Percentiles rank a stretch among this genome's conserved stretches.
phyloP scores from a whole-genome alignment of 2,113 vertebrate species.

The Neodon shergylaensis region DNA sequence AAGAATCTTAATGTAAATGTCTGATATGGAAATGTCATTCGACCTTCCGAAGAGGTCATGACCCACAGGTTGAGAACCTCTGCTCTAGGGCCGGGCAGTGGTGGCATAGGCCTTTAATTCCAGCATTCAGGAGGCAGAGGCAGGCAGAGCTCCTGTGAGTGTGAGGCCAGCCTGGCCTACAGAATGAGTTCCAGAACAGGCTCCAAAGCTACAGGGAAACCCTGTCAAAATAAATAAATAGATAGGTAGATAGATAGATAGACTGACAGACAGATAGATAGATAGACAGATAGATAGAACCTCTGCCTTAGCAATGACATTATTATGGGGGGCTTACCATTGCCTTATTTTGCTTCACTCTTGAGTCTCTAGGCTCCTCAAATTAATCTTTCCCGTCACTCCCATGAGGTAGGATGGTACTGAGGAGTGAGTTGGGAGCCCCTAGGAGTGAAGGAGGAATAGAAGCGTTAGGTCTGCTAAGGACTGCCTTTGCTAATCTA shows the following conservation, averaged over 20 bases:
- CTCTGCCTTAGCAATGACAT: neutral
- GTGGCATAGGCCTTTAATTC: no score
- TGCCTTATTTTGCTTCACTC: neutral
- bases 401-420: accelerated
- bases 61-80: neutral
- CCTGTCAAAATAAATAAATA: no score
- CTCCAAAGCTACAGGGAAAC: no score
- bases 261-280: no score
- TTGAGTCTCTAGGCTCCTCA: accelerated
- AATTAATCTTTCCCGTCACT: neutral
- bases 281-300: neutral
- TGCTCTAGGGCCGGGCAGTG: no score
- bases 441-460: neutral
- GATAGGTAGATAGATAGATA: accelerated
- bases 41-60: neutral
- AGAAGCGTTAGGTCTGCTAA: neutral
- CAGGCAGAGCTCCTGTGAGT: no score
- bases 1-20: neutral
- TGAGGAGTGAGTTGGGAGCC: neutral
- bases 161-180: no score
- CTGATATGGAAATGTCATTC: neutral
- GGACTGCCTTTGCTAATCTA: neutral
- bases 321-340: no score
- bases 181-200: no score
- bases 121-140: no score